Conservation (phyloP, 1,140 invertebrate species). For the Prorops nasuta region DNA sequence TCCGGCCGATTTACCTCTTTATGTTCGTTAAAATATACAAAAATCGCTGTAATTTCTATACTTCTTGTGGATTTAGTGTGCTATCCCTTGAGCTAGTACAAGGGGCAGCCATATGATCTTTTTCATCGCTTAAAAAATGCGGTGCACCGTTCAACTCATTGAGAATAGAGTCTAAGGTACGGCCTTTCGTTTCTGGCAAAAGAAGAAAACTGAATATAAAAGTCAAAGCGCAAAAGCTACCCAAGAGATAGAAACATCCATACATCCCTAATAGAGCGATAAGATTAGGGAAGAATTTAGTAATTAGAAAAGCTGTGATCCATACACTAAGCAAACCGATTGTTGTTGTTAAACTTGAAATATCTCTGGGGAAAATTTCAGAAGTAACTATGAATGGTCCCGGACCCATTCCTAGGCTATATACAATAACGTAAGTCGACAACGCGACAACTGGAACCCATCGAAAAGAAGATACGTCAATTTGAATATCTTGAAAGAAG, state of each 20-base stretch:
- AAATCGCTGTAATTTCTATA: too few species aligned
- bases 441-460: conserved; percentile 60
- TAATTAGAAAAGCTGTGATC: conserved; percentile 57
- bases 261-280: conserved; percentile 33
- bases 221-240: conserved; percentile 18
- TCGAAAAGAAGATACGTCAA: conserved; percentile 37
- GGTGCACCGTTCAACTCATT: conserved; percentile 36
- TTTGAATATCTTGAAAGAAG: conserved; percentile 35
- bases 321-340: conserved; percentile 56
- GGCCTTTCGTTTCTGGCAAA: conserved; percentile 68
- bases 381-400: conserved; percentile 64
- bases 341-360: conserved; percentile 53
- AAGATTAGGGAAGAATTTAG: conserved; percentile 51
- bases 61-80: too few species aligned
- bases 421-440: conserved; percentile 59
- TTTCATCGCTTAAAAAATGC: too few species aligned
- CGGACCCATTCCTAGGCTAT: conserved; percentile 53
- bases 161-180: conserved; percentile 60
- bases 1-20: too few species aligned
- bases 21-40: too few species aligned
- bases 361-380: conserved; percentile 62
- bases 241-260: conserved; percentile 45
- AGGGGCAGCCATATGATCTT: too few species aligned
- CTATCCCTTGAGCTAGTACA: too few species aligned
- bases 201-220: conserved; percentile 46